phyloP scores from a whole-genome alignment of 2,797 vertebrate genomes.

The Poecilia velifera region DNA sequence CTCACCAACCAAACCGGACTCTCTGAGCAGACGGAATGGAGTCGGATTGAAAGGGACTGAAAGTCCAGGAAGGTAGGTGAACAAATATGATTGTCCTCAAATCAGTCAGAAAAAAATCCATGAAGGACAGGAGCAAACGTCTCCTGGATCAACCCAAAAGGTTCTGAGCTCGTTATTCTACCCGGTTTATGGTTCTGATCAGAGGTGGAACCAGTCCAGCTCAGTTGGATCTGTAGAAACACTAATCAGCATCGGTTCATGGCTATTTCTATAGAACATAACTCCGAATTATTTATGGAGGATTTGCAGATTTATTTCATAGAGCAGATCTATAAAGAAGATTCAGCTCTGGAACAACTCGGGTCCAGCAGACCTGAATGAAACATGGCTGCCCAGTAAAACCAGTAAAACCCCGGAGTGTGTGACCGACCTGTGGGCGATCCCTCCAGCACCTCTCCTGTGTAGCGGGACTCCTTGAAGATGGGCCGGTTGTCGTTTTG shows the following conservation, averaged over 20 bases:
- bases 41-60: not conserved
- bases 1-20: too few relatives aligned
- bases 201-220: not conserved
- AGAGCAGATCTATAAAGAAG: too few relatives aligned
- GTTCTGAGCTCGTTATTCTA: not conserved
- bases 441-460: constrained; percentile 94
- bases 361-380: constrained; percentile 1
- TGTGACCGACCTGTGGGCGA: constrained; percentile 88
- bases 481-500: constrained; percentile 96
- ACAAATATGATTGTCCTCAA: not conserved
- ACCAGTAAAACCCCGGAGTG: constrained; percentile 25
- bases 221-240: not conserved
- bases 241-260: not conserved
- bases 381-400: constrained; percentile 24
- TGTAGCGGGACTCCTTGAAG: constrained; percentile 91
- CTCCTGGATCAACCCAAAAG: not conserved
- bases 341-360: too few relatives aligned
- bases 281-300: too few relatives aligned
- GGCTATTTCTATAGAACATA: too few relatives aligned
- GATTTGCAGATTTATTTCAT: too few relatives aligned
- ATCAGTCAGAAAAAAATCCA: not conserved
- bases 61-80: not conserved
- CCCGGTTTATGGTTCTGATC: not conserved
- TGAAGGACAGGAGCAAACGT: not conserved
- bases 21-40: too few relatives aligned